phyloP scores from a whole-genome alignment of 2,113 vertebrate species.

The Alosa alosa region DNA sequence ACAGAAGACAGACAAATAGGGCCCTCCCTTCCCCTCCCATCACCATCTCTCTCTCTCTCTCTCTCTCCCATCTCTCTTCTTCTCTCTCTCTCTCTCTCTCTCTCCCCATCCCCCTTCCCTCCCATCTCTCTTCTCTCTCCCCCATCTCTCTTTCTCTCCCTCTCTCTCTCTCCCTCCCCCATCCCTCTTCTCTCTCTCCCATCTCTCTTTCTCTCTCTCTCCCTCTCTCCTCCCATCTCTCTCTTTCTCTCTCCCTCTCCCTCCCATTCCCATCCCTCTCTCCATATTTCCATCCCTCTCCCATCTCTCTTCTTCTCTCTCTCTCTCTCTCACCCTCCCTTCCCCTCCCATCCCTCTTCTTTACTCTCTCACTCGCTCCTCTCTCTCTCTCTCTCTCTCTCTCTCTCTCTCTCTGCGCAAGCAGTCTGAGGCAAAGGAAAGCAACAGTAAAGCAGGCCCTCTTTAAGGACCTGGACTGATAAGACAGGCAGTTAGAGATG shows the following conservation, averaged over 20 bases:
- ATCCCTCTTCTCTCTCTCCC: too few species aligned
- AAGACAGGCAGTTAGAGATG: slow-evolving; percentile 8
- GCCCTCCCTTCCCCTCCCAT: background rate
- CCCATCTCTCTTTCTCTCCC: too few species aligned
- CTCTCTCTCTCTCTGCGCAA: background rate
- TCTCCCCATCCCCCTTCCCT: too few species aligned
- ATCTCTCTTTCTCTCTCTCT: too few species aligned
- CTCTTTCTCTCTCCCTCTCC: too few species aligned
- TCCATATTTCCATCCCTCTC: too few species aligned
- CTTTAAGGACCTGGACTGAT: background rate
- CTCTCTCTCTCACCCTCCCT: too few species aligned
- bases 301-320: too few species aligned
- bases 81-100: background rate
- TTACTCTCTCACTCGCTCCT: background rate
- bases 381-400: background rate
- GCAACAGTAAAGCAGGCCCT: background rate
- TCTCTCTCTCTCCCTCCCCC: too few species aligned
- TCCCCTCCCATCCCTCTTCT: background rate
- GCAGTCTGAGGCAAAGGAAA: background rate
- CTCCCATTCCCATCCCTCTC: too few species aligned
- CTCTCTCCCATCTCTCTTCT: background rate
- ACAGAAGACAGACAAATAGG: background rate
- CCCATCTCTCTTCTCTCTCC: too few species aligned
- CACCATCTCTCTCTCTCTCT: background rate
- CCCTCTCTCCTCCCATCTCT: too few species aligned